phyloP scores from a whole-genome alignment of 2,888 invertebrate genomes.

The Micoletzkya japonica region DNA sequence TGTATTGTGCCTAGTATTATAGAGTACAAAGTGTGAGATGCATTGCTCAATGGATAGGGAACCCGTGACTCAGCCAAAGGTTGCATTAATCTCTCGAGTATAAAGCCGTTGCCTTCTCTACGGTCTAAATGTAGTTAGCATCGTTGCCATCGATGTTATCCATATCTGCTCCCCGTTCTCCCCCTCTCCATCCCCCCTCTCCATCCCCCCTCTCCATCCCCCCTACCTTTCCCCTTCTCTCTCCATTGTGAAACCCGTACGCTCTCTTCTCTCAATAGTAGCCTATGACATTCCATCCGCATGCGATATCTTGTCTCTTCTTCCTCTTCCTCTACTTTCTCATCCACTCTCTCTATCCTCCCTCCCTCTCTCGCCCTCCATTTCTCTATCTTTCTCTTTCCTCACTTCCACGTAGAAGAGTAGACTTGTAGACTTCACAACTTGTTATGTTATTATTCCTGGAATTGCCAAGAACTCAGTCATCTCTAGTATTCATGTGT shows the following conservation, averaged over 20 bases:
- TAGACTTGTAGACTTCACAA: too few species aligned
- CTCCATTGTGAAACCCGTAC: slow-evolving; percentile 5
- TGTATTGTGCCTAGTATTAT: too few species aligned
- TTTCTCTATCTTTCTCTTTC: background rate
- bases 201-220: slow-evolving; percentile 11
- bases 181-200: slow-evolving; percentile 5
- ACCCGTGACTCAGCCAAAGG: too few species aligned
- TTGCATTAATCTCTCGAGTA: too few species aligned
- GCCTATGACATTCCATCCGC: background rate
- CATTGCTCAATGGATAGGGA: too few species aligned
- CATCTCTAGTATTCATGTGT: too few species aligned
- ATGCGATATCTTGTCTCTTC: background rate
- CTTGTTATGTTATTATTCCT: too few species aligned
- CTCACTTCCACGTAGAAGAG: too few species aligned
- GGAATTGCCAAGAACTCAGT: too few species aligned
- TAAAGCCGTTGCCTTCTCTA: too few species aligned
- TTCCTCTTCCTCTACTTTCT: background rate
- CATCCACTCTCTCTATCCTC: background rate
- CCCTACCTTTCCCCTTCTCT: slow-evolving; percentile 3
- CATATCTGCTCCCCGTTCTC: background rate
- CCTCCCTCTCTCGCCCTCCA: background rate
- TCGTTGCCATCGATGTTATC: background rate
- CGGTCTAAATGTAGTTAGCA: too few species aligned
- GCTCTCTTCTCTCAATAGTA: slow-evolving; percentile 1
- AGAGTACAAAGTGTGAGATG: too few species aligned